Conservation (phyloP, 1,140 invertebrate species). For the Fopius arisanus region DNA sequence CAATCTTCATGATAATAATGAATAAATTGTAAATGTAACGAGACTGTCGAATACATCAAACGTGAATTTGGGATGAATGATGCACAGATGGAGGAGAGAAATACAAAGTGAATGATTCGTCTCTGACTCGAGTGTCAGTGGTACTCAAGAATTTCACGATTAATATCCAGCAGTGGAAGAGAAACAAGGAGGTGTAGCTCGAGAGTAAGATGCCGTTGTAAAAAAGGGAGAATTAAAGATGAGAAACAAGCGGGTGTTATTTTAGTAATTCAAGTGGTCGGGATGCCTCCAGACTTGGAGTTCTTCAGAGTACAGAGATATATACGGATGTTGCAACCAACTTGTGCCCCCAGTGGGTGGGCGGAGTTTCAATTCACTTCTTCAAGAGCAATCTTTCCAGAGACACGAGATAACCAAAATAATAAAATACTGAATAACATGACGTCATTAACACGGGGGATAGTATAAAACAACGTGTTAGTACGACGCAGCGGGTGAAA, state of each 20-base stretch:
- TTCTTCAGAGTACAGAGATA: not conserved
- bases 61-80: not conserved
- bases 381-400: conserved; percentile 41
- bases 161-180: conserved; percentile 11
- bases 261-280: conserved; percentile 47
- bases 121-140: conserved; percentile 5
- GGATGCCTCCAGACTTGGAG: conserved; percentile 33
- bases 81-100: conserved; percentile 8
- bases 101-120: conserved; percentile 19
- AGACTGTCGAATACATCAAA: conserved; percentile 17
- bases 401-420: conserved; percentile 13
- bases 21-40: conserved; percentile 1
- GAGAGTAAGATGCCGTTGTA: conserved; percentile 15
- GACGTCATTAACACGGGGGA: conserved; percentile 26
- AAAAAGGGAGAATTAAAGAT: conserved; percentile 14
- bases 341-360: conserved; percentile 40
- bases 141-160: conserved; percentile 24
- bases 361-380: conserved; percentile 50
- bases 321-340: not conserved
- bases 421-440: conserved; percentile 19
- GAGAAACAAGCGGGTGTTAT: conserved; percentile 47
- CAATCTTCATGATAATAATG: not conserved
- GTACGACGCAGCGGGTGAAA: not conserved
- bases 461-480: conserved; percentile 14
- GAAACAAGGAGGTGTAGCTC: conserved; percentile 2